phyloP scores from a whole-genome alignment of 2,888 invertebrate species.

The Actias luna region DNA sequence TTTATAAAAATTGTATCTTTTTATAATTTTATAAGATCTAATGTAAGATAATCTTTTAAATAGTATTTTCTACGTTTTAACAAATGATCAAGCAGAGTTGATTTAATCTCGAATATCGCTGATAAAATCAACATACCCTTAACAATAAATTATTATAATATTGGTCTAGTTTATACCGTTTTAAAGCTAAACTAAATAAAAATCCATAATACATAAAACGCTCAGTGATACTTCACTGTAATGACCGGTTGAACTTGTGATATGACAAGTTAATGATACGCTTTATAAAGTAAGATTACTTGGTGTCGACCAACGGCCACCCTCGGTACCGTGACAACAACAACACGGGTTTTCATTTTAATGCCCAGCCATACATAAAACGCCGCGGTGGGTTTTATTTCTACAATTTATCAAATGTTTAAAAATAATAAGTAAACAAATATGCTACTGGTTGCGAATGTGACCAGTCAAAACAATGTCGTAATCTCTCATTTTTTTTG shows the following conservation, averaged over 20 bases:
- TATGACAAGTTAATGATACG: constrained; percentile 37
- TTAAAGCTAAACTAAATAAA: neutral
- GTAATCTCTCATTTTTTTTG: constrained; percentile 16
- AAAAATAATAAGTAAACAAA: constrained; percentile 19
- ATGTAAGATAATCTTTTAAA: too few species aligned
- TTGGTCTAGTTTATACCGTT: neutral
- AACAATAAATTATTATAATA: neutral
- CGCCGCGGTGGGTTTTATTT: neutral
- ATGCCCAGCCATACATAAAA: neutral
- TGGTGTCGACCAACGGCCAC: neutral
- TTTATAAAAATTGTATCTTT: too few species aligned
- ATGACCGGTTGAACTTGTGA: constrained; percentile 11
- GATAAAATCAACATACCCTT: neutral
- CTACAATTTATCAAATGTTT: constrained; percentile 3
- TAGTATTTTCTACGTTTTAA: neutral
- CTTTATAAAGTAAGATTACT: constrained; percentile 21
- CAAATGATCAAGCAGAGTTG: neutral
- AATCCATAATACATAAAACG: constrained; percentile 12
- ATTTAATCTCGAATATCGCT: too few species aligned
- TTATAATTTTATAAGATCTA: too few species aligned
- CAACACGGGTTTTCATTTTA: constrained; percentile 11
- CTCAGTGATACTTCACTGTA: constrained; percentile 12
- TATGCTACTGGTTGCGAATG: constrained; percentile 19
- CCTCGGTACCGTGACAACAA: constrained; percentile 6
- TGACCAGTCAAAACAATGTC: constrained; percentile 25